Evolutionary conservation across 2,888 invertebrate species (phyloP).

Genomic region (Trichopria drosophilae): DNA sequence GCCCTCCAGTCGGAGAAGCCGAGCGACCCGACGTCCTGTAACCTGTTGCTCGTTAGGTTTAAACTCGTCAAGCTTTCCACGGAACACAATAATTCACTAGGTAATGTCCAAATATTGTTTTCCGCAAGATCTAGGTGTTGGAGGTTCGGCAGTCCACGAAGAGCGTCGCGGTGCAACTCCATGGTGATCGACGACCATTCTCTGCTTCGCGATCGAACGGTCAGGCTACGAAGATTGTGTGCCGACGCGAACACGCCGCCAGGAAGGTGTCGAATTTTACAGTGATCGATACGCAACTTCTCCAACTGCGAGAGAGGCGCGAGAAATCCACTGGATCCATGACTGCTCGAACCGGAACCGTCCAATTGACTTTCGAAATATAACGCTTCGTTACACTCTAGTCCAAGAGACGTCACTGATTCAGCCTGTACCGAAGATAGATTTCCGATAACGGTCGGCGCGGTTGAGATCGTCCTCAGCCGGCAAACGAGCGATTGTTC

Average conservation of each 20-base stretch:
- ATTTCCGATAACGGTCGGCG: constrained; percentile 70
- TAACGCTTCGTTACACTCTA: constrained; percentile 75
- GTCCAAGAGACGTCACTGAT: constrained; percentile 68
- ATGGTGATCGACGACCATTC: constrained; percentile 80
- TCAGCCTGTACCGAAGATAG: constrained; percentile 69
- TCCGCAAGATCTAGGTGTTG: constrained; percentile 72
- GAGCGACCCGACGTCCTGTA: constrained; percentile 76
- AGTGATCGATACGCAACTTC: constrained; percentile 73
- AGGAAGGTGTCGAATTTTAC: constrained; percentile 76
- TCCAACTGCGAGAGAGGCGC: constrained; percentile 68
- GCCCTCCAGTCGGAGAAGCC: constrained; percentile 76
- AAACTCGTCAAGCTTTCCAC: constrained; percentile 69
- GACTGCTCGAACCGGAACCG: constrained; percentile 41
- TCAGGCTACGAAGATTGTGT: constrained; percentile 68
- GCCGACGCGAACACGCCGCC: constrained; percentile 71
- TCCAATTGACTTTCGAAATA: constrained; percentile 74
- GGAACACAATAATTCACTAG: constrained; percentile 73
- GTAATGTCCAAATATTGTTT: constrained; percentile 77
- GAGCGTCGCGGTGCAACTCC: constrained; percentile 73
- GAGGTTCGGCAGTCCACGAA: constrained; percentile 70
- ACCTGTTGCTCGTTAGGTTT: constrained; percentile 75
- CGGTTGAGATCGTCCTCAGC: constrained; percentile 72
- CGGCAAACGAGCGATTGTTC: constrained; percentile 67
- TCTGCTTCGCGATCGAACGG: constrained; percentile 74
- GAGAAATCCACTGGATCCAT: constrained; percentile 60